phyloP scores from a whole-genome alignment of 2,888 invertebrate genomes.

The Silvanus unidentatus region DNA sequence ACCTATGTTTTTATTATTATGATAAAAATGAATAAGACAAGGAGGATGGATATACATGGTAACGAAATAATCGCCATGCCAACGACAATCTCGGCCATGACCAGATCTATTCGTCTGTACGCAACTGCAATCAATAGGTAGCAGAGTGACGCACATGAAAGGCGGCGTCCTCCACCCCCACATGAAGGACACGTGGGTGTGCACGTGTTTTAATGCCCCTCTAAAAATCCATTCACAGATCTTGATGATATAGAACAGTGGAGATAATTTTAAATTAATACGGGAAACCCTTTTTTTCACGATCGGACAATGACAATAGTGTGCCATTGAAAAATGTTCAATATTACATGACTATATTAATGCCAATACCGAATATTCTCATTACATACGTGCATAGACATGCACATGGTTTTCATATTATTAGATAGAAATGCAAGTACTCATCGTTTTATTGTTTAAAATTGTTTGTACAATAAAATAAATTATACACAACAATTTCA shows the following conservation, averaged over 20 bases:
- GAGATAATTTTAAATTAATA: conserved; percentile 27
- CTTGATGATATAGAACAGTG: conserved; percentile 33
- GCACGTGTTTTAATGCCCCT: conserved; percentile 39
- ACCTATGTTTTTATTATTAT: conserved; percentile 4
- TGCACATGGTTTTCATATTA: too few species aligned
- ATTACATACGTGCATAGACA: too few species aligned
- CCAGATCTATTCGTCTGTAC: conserved; percentile 30
- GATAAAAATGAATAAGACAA: conserved; percentile 22
- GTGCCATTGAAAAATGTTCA: too few species aligned
- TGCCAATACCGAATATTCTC: too few species aligned
- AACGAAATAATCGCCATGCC: conserved; percentile 35
- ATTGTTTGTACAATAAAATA: too few species aligned
- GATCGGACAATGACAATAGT: too few species aligned
- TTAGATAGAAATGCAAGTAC: too few species aligned
- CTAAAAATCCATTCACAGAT: conserved; percentile 35
- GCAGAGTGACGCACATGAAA: conserved; percentile 42
- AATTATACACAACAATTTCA: too few species aligned
- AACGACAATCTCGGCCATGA: conserved; percentile 37
- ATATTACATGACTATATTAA: too few species aligned
- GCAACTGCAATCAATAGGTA: conserved; percentile 39
- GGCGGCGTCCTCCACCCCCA: conserved; percentile 35
- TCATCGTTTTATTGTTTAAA: too few species aligned
- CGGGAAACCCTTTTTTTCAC: conserved; percentile 1
- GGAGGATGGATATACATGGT: conserved; percentile 27
- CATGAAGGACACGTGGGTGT: conserved; percentile 41